Evolutionary conservation across 35 echinoderm and acorn worm species (phyloP).

Genomic region (Hemicentrotus pulcherrimus): DNA sequence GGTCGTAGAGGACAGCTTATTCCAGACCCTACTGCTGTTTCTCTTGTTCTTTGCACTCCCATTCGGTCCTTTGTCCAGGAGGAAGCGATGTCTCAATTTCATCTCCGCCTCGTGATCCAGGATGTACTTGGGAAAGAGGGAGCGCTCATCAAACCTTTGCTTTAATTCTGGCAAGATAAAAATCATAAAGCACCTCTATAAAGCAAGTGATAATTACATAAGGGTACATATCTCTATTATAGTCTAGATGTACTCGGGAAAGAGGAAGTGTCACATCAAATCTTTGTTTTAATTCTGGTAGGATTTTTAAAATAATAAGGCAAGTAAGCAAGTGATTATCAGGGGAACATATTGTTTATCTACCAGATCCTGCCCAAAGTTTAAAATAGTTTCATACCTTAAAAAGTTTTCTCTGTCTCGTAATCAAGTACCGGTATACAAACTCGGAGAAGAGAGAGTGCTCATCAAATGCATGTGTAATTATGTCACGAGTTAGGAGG

Average conservation of each 20-base stretch:
- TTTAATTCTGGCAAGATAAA: conserved; percentile 62
- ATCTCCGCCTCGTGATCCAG: conserved; percentile 84
- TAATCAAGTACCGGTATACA: not conserved
- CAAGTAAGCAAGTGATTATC: too few relatives aligned
- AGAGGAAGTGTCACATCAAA: too few relatives aligned
- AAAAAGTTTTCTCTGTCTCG: not conserved
- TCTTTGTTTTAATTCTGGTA: too few relatives aligned
- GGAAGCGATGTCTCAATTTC: conserved; percentile 61
- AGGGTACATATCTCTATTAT: not conserved
- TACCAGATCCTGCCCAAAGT: not conserved
- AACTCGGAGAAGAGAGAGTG: not conserved
- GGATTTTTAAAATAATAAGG: too few relatives aligned
- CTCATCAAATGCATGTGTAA: not conserved
- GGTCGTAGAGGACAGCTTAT: not conserved
- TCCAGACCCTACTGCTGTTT: conserved; percentile 20
- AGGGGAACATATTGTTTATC: not conserved
- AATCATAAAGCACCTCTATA: not conserved
- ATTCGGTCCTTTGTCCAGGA: conserved; percentile 41
- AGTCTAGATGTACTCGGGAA: not conserved
- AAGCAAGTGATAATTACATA: not conserved
- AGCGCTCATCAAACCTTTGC: conserved; percentile 82
- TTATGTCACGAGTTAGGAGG: not conserved
- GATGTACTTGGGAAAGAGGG: conserved; percentile 91
- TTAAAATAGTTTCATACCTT: not conserved
- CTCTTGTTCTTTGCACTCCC: conserved; percentile 16